These are phyloP conservation scores for Himalopsyche phryganea DNA, from an alignment of 1,140 invertebrate species.

Conservation along the genomic window DNA sequence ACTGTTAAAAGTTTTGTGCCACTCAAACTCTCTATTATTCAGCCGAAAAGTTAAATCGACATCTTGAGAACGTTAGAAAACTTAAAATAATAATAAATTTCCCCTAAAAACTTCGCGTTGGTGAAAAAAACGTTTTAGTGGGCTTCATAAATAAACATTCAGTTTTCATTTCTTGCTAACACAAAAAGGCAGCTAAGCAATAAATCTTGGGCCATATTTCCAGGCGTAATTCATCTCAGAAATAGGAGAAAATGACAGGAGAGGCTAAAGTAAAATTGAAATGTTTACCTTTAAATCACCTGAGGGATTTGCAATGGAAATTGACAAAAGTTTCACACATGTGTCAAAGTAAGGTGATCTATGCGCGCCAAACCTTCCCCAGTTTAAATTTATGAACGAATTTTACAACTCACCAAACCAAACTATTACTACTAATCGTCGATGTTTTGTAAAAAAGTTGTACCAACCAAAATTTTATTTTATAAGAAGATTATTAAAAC, in stretches of 20 bases:
- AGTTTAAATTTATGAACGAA: no score
- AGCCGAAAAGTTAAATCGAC: not conserved
- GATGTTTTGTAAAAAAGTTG: no score
- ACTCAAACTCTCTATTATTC: not conserved
- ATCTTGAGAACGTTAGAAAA: not conserved
- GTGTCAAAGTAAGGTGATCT: not conserved
- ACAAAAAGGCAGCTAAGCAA: no score
- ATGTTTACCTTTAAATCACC: conserved; percentile 1
- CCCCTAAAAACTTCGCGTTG: not conserved
- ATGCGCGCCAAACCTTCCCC: no score
- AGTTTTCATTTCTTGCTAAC: not conserved
- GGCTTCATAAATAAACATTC: conserved; percentile 1
- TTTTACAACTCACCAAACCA: no score
- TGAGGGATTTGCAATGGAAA: not conserved
- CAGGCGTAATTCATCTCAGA: not conserved
- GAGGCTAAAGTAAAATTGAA: conserved; percentile 3
- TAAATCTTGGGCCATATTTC: not conserved
- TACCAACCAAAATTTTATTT: no score
- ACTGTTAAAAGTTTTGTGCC: not conserved
- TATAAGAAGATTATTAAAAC: no score
- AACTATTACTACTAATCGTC: no score
- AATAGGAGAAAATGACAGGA: conserved; percentile 1
- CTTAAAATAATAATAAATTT: no score
- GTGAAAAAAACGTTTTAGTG: not conserved
- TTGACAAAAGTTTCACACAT: conserved; percentile 4